phyloP scores from a whole-genome alignment of 1,140 invertebrate genomes.

The Habropoda laboriosa region DNA sequence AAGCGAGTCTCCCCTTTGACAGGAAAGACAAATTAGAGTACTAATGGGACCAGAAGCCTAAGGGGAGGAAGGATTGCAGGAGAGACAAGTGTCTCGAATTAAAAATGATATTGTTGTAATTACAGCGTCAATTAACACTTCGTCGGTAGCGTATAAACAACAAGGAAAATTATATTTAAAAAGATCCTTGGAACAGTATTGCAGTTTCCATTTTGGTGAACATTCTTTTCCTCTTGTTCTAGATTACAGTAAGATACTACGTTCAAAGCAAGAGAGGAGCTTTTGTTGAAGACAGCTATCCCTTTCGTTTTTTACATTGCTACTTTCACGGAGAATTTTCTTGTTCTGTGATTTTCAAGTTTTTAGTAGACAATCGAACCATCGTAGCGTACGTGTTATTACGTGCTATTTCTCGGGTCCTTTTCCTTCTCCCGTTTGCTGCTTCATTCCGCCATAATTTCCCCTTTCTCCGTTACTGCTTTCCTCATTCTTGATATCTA shows the following conservation, averaged over 20 bases:
- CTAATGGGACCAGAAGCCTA: constrained; percentile 15
- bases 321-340: too few relatives aligned
- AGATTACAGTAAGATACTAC: too few relatives aligned
- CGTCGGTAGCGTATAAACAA: neutral
- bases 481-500: constrained; percentile 41
- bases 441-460: constrained; percentile 32
- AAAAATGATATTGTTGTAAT: too few relatives aligned
- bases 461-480: constrained; percentile 28
- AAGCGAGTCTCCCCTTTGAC: constrained; percentile 26
- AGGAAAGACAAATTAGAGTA: constrained; percentile 42
- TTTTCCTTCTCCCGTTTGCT: constrained; percentile 6
- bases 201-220: too few relatives aligned
- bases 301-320: too few relatives aligned
- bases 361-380: constrained; percentile 61
- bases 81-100: too few relatives aligned
- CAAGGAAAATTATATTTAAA: too few relatives aligned
- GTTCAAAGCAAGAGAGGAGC: too few relatives aligned
- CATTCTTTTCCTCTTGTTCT: too few relatives aligned
- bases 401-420: neutral
- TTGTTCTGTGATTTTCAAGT: constrained; percentile 48
- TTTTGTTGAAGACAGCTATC: too few relatives aligned
- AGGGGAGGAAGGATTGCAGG: too few relatives aligned
- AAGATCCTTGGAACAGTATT: too few relatives aligned
- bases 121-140: constrained; percentile 16
- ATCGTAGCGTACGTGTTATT: constrained; percentile 46